Evolutionary conservation across 2,797 vertebrate species (phyloP), one percentile per base, ranked within the genome.

Genomic region (Sebastes paucispinis): DNA sequence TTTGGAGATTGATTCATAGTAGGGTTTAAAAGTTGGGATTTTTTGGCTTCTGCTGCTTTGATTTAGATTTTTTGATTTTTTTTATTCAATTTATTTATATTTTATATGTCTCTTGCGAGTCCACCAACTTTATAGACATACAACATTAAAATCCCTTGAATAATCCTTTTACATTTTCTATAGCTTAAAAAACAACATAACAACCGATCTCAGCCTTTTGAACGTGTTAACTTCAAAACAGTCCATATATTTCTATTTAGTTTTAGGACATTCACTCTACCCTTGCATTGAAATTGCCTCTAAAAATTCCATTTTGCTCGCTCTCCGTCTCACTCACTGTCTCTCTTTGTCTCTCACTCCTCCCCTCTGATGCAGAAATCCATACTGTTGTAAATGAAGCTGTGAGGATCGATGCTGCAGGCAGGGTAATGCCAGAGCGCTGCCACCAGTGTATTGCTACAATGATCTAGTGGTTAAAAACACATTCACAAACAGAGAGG

Each of bases 401-500:
- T 91, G 93, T 90, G 90, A 89, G 89, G 92, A 91, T 94, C 91
- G 87, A 94, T 94, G 92, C 91, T 82, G 91, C 91, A 91, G 93
- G 90, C 91, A 90, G 93, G 87, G 82, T 85, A 89, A 91, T 87
- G 91, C 88, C 90, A 18, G 89, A 90, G 87, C 77, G 54, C 69
- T 89, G 90, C 91, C 94, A 94, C 93, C 85, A 76, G 89, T 88
- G 93, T 90, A 92, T 92, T 91, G 92, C 92, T 93, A 92, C 94
- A 92, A 92, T 95, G 92, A 95, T 94, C 92, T 93, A 93, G 89
- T 93, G 93, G 92, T 94, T 93, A 94, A 93, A 94, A 94, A 94
- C 93, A 92, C 92, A 90, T 95, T 92, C 92, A 86, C 90, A 91
- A 91, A 92, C 89, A 89, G 83, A 91, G 82, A 90, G 77, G 71